Conservation (phyloP, 2,797 vertebrate species). For the Poeciliopsis presidionis region DNA sequence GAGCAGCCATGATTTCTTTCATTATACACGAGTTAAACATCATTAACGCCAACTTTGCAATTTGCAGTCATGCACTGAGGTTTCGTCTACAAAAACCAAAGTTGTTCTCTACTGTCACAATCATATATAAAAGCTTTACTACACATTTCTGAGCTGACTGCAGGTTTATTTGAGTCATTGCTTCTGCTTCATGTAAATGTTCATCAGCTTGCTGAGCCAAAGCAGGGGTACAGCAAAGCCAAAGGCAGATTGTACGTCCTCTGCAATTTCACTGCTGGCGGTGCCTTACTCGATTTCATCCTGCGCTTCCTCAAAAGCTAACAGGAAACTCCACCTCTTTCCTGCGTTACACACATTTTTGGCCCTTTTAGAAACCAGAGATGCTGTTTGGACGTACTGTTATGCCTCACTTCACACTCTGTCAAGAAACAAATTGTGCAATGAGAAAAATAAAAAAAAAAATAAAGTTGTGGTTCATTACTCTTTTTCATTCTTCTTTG, state of each 20-base stretch:
- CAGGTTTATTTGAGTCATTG: slow-evolving; percentile 3
- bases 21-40: background rate
- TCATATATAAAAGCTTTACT: slow-evolving; percentile 46
- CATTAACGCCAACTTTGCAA: background rate
- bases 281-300: slow-evolving; percentile 46
- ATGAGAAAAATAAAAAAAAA: background rate
- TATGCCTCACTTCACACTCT: slow-evolving; percentile 57
- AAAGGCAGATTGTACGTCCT: slow-evolving; percentile 26
- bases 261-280: slow-evolving; percentile 54
- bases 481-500: slow-evolving; percentile 23
- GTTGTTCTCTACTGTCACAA: slow-evolving; percentile 16
- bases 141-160: background rate
- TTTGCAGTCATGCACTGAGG: background rate
- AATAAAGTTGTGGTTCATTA: slow-evolving; percentile 25
- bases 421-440: slow-evolving; percentile 8
- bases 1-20: slow-evolving; percentile 5
- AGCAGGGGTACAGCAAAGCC: slow-evolving; percentile 7
- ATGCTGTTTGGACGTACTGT: slow-evolving; percentile 1
- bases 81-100: slow-evolving; percentile 43
- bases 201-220: slow-evolving; percentile 2
- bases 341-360: slow-evolving; percentile 46
- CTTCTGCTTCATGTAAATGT: slow-evolving; percentile 9
- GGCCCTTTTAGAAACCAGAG: slow-evolving; percentile 15
- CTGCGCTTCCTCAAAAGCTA: slow-evolving; percentile 60
- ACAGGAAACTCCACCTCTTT: slow-evolving; percentile 73